These are phyloP conservation scores for Drosophila nannoptera DNA, from an alignment of 1,140 invertebrate genomes.

Conservation along the genomic window DNA sequence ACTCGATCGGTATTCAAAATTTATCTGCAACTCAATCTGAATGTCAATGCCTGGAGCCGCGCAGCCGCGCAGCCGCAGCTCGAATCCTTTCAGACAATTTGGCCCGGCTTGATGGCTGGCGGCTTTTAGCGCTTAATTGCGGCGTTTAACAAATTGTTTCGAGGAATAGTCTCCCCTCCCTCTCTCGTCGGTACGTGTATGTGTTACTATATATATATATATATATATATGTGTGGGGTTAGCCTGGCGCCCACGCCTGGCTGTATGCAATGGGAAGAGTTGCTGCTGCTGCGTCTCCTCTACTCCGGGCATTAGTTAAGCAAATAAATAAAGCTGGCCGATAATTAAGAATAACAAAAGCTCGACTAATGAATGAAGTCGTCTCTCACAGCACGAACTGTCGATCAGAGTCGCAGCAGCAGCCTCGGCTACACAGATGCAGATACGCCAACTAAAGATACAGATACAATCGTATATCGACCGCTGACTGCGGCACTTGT, in stretches of 20 bases:
- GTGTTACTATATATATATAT: slow-evolving; percentile 28
- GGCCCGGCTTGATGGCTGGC: slow-evolving; percentile 26
- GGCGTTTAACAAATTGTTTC: slow-evolving; percentile 47
- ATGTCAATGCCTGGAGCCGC: slow-evolving; percentile 55
- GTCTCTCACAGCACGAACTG: slow-evolving; percentile 45
- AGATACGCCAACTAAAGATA: slow-evolving; percentile 12
- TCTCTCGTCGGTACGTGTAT: neutral
- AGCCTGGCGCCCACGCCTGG: slow-evolving; percentile 36
- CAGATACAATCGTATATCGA: slow-evolving; percentile 30
- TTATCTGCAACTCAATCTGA: slow-evolving; percentile 59
- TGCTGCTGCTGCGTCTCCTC: neutral
- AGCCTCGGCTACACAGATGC: slow-evolving; percentile 4
- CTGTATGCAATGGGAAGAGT: slow-evolving; percentile 14
- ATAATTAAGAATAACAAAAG: slow-evolving; percentile 77
- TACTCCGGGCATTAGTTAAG: slow-evolving; percentile 62
- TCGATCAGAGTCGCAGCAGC: slow-evolving; percentile 43
- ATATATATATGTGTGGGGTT: too few relatives aligned
- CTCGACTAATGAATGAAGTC: slow-evolving; percentile 72
- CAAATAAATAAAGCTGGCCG: slow-evolving; percentile 63
- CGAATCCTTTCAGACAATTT: neutral
- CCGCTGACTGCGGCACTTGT: slow-evolving; percentile 70
- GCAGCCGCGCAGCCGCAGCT: neutral
- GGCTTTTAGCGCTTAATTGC: slow-evolving; percentile 49
- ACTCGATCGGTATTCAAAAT: slow-evolving; percentile 34
- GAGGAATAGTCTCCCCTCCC: slow-evolving; percentile 2